Percentiles rank a stretch among this genome's conserved stretches.
Evolutionary conservation across 2,888 invertebrate genomes (phyloP).

Genomic region (Trichogramma dendrolimi): DNA sequence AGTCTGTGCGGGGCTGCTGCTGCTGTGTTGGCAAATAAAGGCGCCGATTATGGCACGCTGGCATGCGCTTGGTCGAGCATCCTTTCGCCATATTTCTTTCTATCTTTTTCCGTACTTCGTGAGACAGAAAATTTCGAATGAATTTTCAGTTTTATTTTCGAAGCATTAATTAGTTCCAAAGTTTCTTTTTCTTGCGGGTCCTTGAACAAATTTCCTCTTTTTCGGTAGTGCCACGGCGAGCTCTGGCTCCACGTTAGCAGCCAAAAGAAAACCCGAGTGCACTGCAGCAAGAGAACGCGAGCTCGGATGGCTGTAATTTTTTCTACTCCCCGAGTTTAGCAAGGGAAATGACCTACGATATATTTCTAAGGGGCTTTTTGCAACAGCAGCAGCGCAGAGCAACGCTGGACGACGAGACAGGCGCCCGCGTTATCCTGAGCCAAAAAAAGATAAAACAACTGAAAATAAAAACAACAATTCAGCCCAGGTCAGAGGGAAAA

Average conservation of each 20-base stretch:
- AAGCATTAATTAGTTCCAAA: too few relatives aligned
- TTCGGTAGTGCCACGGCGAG: background rate
- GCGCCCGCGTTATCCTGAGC: slow-evolving; percentile 35
- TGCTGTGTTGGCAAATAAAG: too few relatives aligned
- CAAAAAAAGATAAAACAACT: slow-evolving; percentile 18
- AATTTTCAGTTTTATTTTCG: too few relatives aligned
- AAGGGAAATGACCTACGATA: slow-evolving; percentile 51
- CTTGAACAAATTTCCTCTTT: background rate
- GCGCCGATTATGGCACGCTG: too few relatives aligned
- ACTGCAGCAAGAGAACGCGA: background rate
- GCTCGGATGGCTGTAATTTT: slow-evolving; percentile 36
- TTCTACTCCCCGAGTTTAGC: slow-evolving; percentile 46
- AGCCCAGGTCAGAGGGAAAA: slow-evolving; percentile 2
- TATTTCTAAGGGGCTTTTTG: slow-evolving; percentile 50
- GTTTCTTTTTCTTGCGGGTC: too few relatives aligned
- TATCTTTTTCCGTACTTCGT: too few relatives aligned
- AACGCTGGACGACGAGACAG: slow-evolving; percentile 37
- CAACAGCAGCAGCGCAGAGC: too few relatives aligned
- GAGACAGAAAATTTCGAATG: too few relatives aligned
- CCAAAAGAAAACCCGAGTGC: slow-evolving; percentile 9
- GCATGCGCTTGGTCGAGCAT: too few relatives aligned
- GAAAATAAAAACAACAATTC: slow-evolving; percentile 6
- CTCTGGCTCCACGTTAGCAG: background rate
- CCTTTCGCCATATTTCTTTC: too few relatives aligned
- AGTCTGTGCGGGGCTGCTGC: too few relatives aligned